phyloP scores from a whole-genome alignment of 2,888 invertebrate species.

The Scotopteryx bipunctaria region DNA sequence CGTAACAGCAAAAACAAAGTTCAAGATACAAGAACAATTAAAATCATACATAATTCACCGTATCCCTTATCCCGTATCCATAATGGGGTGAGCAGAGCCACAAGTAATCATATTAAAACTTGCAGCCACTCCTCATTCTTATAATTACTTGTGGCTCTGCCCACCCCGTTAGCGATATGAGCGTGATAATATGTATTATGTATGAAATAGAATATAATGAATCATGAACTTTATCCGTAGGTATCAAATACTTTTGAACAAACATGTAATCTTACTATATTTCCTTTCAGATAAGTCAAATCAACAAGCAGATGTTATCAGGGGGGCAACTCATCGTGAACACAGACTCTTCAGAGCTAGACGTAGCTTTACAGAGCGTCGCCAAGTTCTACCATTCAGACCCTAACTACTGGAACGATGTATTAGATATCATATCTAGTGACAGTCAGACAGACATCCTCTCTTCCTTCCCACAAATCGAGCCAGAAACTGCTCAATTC shows the following conservation, averaged over 20 bases:
- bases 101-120: too few relatives aligned
- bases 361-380: constrained; percentile 52
- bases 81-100: too few relatives aligned
- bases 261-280: neutral
- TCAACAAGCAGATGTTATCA: constrained; percentile 61
- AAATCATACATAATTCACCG: too few relatives aligned
- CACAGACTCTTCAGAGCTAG: constrained; percentile 51
- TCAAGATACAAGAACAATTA: too few relatives aligned
- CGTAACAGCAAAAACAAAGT: too few relatives aligned
- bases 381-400: constrained; percentile 52
- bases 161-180: too few relatives aligned
- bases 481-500: constrained; percentile 11
- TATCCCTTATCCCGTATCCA: too few relatives aligned
- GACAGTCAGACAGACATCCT: constrained; percentile 35
- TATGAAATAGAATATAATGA: too few relatives aligned
- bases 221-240: too few relatives aligned
- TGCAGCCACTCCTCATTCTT: too few relatives aligned
- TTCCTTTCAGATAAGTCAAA: constrained; percentile 57
- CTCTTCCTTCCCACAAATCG: constrained; percentile 8
- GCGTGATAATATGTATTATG: too few relatives aligned
- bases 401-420: constrained; percentile 48
- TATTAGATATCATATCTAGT: constrained; percentile 53
- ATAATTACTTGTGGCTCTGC: too few relatives aligned
- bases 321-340: constrained; percentile 68
- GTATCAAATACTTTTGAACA: neutral